Percentiles rank a stretch among this genome's conserved stretches.
Evolutionary conservation across 1,140 invertebrate genomes (phyloP).

Genomic region (Kradibia gibbosae): DNA sequence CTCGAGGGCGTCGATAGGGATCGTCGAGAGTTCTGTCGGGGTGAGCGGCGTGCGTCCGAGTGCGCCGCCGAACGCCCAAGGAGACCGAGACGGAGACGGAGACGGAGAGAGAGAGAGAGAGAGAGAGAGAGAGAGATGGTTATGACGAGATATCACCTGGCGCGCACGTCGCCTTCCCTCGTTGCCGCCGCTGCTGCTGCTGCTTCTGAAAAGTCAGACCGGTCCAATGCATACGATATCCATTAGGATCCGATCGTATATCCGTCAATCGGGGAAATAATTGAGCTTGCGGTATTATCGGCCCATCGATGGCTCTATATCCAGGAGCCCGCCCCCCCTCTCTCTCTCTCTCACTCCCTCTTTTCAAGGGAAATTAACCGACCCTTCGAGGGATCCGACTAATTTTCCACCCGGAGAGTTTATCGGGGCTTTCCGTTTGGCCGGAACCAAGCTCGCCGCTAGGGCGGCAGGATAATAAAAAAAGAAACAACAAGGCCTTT

Average conservation of each 20-base stretch:
- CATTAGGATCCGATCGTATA: slow-evolving; percentile 17
- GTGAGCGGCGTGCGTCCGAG: background rate
- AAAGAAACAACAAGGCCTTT: slow-evolving; percentile 64
- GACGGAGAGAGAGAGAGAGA: background rate
- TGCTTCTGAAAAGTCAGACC: slow-evolving; percentile 32
- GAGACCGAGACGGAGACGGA: background rate
- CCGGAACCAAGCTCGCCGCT: background rate
- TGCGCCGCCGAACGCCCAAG: too few relatives aligned
- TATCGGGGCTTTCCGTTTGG: background rate
- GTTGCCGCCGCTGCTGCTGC: slow-evolving; percentile 8
- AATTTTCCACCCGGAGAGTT: background rate
- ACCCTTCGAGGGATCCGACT: background rate
- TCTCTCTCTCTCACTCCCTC: too few relatives aligned
- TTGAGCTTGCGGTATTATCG: background rate
- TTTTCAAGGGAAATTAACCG: slow-evolving; percentile 10
- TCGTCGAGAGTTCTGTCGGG: background rate
- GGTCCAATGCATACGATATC: background rate
- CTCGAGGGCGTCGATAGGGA: slow-evolving; percentile 39
- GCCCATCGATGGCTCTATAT: too few relatives aligned
- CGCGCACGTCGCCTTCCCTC: background rate
- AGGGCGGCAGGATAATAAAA: slow-evolving; percentile 24
- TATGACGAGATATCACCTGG: slow-evolving; percentile 39
- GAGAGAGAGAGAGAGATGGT: slow-evolving; percentile 18
- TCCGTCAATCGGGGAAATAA: slow-evolving; percentile 42
- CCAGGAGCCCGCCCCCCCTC: too few relatives aligned